A percentile compares a stretch with the other conserved stretches of the same genome.
Conservation (phyloP, 1,140 invertebrate genomes). For the Bombus picipes region DNA sequence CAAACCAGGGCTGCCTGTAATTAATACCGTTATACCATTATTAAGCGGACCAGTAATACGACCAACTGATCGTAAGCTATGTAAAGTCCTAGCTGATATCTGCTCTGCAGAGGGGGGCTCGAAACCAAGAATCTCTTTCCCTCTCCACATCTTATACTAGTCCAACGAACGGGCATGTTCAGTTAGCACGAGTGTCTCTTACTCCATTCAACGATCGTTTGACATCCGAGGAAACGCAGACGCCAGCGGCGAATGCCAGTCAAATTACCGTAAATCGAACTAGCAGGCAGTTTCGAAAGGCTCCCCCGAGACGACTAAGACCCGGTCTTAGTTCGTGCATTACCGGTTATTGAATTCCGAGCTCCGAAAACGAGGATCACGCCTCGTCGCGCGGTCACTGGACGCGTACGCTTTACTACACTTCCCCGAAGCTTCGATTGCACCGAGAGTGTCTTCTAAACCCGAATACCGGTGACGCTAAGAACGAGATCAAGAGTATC, state of each 20-base stretch:
- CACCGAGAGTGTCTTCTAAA: background rate
- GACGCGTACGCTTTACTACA: conserved; percentile 3
- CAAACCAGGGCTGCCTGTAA: conserved; percentile 23
- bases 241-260: conserved; percentile 64
- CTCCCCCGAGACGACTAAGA: conserved; percentile 44
- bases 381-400: conserved; percentile 31
- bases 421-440: background rate
- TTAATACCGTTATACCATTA: conserved; percentile 50
- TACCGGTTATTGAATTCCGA: conserved; percentile 59
- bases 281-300: conserved; percentile 53
- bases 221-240: conserved; percentile 67
- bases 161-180: conserved; percentile 44
- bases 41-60: conserved; percentile 40
- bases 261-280: conserved; percentile 74
- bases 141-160: background rate
- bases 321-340: conserved; percentile 43
- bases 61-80: conserved; percentile 56
- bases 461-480: background rate
- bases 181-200: conserved; percentile 34
- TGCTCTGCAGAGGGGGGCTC: conserved; percentile 44
- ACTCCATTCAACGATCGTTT: conserved; percentile 66
- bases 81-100: conserved; percentile 52
- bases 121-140: conserved; percentile 41
- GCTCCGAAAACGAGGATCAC: conserved; percentile 46
- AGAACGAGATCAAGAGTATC: background rate